Evolutionary conservation across 1,140 invertebrate species (phyloP).

Genomic region (Lepidurus packardi): DNA sequence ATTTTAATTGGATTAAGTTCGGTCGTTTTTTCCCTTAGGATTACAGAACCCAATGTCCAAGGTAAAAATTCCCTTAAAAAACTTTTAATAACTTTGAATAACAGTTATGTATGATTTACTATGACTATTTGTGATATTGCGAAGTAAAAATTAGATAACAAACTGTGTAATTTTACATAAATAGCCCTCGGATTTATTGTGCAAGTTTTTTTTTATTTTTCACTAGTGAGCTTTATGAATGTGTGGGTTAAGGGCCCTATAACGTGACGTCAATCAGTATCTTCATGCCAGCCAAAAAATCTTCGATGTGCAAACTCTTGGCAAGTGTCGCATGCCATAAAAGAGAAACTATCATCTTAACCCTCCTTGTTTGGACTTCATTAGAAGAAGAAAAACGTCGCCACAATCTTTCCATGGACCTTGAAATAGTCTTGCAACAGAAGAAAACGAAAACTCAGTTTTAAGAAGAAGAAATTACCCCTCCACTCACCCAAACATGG

Average conservation of each 20-base stretch:
- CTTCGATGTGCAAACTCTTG: constrained; percentile 3
- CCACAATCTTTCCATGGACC: neutral
- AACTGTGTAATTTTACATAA: too few relatives aligned
- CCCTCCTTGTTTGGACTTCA: constrained; percentile 9
- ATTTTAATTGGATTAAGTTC: too few relatives aligned
- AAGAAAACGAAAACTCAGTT: neutral
- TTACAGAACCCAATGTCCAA: neutral
- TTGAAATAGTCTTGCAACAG: neutral
- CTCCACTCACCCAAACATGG: neutral
- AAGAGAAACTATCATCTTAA: neutral
- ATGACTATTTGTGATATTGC: too few relatives aligned
- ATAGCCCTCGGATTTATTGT: too few relatives aligned
- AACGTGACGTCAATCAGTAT: neutral
- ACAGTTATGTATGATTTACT: too few relatives aligned
- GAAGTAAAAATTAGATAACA: too few relatives aligned
- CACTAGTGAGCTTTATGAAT: neutral
- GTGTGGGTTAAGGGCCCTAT: constrained; percentile 2
- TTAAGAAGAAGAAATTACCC: neutral
- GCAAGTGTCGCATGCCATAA: neutral
- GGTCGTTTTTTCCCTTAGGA: neutral
- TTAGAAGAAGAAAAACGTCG: neutral
- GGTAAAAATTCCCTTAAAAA: too few relatives aligned
- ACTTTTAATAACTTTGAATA: too few relatives aligned
- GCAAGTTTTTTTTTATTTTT: neutral
- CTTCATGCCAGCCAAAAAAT: neutral